A percentile compares a stretch with the other conserved stretches of the same genome.
phyloP scores from a whole-genome alignment of 2,888 invertebrate species.

The Meteorus colon region DNA sequence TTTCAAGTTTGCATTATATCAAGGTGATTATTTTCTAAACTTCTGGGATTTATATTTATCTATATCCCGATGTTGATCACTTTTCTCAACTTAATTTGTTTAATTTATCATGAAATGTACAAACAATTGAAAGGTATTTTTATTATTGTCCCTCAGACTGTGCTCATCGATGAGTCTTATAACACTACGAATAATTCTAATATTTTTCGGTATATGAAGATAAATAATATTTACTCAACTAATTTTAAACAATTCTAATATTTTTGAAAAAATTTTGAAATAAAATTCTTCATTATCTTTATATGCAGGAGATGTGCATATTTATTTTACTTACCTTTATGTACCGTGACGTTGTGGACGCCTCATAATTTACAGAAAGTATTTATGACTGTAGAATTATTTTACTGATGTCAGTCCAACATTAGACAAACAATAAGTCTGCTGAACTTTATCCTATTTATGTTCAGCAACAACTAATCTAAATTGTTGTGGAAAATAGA shows the following conservation, averaged over 20 bases:
- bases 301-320: not conserved
- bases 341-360: not conserved
- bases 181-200: slow-evolving; percentile 79
- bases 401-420: not conserved
- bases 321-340: slow-evolving; percentile 5
- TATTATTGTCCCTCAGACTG: slow-evolving; percentile 83
- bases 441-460: not conserved
- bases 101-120: slow-evolving; percentile 75
- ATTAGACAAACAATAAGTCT: not conserved
- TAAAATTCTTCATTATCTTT: not conserved
- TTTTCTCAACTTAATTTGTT: slow-evolving; percentile 79
- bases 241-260: not conserved
- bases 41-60: slow-evolving; percentile 74
- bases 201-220: slow-evolving; percentile 76
- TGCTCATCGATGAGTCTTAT: slow-evolving; percentile 82
- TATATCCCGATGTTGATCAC: slow-evolving; percentile 80
- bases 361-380: slow-evolving; percentile 1
- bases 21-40: slow-evolving; percentile 75
- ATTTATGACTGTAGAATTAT: not conserved
- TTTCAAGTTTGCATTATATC: slow-evolving; percentile 61
- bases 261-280: not conserved
- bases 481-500: not conserved
- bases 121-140: slow-evolving; percentile 78
- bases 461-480: not conserved
- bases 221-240: not conserved